Conservation (phyloP, 2,888 invertebrate species). For the Drosophila paramelanica region DNA sequence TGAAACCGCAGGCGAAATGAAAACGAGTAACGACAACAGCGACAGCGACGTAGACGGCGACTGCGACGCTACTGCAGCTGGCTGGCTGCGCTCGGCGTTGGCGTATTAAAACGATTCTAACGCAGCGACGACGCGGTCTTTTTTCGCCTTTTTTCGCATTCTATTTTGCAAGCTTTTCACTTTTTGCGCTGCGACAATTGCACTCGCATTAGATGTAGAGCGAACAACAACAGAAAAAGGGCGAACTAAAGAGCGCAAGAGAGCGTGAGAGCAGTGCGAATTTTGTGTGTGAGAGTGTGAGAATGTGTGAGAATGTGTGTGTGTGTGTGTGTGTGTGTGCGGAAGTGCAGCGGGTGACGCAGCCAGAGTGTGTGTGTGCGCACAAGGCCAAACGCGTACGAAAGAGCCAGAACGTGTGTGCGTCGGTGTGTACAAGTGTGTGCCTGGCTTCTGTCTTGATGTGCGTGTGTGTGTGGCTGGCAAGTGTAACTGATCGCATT, state of each 20-base stretch:
- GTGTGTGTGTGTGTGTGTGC: constrained; percentile 47
- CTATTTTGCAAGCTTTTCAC: constrained; percentile 68
- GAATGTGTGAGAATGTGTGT: background rate
- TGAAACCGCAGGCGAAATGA: constrained; percentile 76
- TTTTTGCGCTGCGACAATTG: constrained; percentile 66
- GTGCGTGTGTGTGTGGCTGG: constrained; percentile 15
- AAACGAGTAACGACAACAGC: constrained; percentile 69
- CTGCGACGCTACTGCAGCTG: constrained; percentile 43
- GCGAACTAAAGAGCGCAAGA: constrained; percentile 6
- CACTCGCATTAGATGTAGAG: constrained; percentile 67
- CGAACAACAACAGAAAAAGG: constrained; percentile 18
- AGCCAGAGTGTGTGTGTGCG: constrained; percentile 43
- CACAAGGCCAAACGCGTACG: constrained; percentile 73
- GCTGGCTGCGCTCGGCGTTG: constrained; percentile 46
- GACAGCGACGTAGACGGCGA: constrained; percentile 25
- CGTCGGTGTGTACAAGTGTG: constrained; percentile 13
- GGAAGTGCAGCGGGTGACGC: constrained; percentile 72
- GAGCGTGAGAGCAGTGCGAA: constrained; percentile 15
- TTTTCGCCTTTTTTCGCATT: constrained; percentile 35
- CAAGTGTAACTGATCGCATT: constrained; percentile 73
- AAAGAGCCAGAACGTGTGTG: constrained; percentile 48
- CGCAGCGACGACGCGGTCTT: constrained; percentile 37
- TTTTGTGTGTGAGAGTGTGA: constrained; percentile 44
- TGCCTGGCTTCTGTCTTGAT: background rate
- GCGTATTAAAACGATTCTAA: constrained; percentile 51